A percentile compares a stretch with the other conserved stretches of the same genome.
phyloP scores from a whole-genome alignment of 2,113 vertebrate species.

The Nibea coibor region DNA sequence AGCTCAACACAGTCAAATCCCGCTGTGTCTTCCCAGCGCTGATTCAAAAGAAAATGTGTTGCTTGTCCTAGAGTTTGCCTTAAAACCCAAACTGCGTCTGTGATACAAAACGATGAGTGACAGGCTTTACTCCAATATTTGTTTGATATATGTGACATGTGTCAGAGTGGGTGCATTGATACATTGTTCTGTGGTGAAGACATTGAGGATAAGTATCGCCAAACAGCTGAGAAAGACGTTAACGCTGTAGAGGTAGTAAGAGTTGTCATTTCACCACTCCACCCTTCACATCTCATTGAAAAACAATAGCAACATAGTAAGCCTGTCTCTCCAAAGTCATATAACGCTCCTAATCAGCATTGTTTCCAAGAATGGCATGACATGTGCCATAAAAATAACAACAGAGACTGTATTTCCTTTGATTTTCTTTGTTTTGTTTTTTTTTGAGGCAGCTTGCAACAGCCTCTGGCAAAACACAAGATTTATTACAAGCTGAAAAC shows the following conservation, averaged over 20 bases:
- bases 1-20: not conserved
- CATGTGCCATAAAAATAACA: conserved; percentile 63
- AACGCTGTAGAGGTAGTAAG: not conserved
- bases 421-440: conserved; percentile 36
- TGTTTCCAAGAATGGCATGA: conserved; percentile 42
- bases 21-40: not conserved
- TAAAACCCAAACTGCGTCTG: conserved; percentile 7
- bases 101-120: conserved; percentile 1
- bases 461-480: conserved; percentile 41
- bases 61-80: conserved; percentile 25
- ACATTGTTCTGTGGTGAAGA: not conserved
- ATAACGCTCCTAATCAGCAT: conserved; percentile 39
- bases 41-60: not conserved
- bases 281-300: conserved; percentile 1
- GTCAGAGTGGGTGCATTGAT: conserved; percentile 9
- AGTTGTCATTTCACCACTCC: conserved; percentile 7
- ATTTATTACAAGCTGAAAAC: conserved; percentile 41
- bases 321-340: conserved; percentile 38
- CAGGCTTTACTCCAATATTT: not conserved
- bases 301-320: conserved; percentile 28
- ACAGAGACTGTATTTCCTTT: conserved; percentile 50
- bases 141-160: conserved; percentile 19
- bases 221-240: conserved; percentile 5
- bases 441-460: conserved; percentile 29
- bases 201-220: conserved; percentile 2